These are phyloP conservation scores for Idaea biselata DNA, from an alignment of 2,888 invertebrate genomes.

Conservation along the genomic window DNA sequence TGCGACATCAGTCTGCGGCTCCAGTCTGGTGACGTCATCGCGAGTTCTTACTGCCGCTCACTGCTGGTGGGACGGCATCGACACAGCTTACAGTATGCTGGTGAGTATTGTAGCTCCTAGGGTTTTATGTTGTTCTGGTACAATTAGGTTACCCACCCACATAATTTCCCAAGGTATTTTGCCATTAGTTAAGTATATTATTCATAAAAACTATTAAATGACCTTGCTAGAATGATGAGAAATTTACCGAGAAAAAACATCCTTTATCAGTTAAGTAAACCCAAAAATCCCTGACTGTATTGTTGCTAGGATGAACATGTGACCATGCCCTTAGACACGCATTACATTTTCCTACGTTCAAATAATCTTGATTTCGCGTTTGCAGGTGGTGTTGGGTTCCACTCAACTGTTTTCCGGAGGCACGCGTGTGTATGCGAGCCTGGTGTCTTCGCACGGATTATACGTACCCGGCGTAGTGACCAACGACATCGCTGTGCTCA, in stretches of 20 bases:
- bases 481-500: slow-evolving; percentile 46
- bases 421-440: slow-evolving; percentile 32
- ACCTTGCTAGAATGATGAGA: no score
- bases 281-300: no score
- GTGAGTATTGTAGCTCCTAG: slow-evolving; percentile 10
- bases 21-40: slow-evolving; percentile 46
- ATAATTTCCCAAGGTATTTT: no score
- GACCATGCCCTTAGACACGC: not conserved
- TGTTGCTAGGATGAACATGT: no score
- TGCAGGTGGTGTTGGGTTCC: slow-evolving; percentile 41
- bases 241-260: no score
- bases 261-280: no score
- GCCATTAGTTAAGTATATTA: no score
- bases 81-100: slow-evolving; percentile 33
- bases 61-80: slow-evolving; percentile 43
- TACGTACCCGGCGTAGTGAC: slow-evolving; percentile 28
- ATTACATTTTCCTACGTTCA: not conserved
- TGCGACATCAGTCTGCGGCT: slow-evolving; percentile 43
- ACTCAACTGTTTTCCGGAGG: slow-evolving; percentile 39
- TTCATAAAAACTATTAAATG: no score
- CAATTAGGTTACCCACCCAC: not conserved
- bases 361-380: not conserved
- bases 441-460: slow-evolving; percentile 31
- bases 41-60: slow-evolving; percentile 45
- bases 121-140: not conserved